Evolutionary conservation across 2,888 invertebrate genomes (phyloP), one percentile per base, ranked within the genome.

Genomic region (Folsomia candida): DNA sequence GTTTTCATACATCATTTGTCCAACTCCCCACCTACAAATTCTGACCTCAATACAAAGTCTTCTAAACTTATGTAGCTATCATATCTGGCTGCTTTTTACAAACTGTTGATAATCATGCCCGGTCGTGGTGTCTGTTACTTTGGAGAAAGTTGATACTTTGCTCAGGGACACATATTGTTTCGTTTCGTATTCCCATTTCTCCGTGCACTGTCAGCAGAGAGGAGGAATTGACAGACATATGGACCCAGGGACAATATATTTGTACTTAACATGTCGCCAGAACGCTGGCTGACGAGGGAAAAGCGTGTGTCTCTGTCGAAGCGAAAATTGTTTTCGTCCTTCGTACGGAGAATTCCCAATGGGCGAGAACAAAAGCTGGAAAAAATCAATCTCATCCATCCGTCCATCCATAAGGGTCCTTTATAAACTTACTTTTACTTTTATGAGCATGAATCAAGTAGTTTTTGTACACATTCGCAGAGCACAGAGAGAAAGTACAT

Each of bases 281-380:
- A 29, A 29, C 29, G 28, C 29, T 29, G 62, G n/a, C n/a, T 62
- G 29, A 24, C 20, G 62, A 29, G 22, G 62, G 62, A 3, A 62
- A 29, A 62, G 62, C 22, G 28, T 24, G 25, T 9, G 22, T 62
- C 9, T 60, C 3, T 62, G 62, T 64, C 4, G n/a, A 64, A n/a
- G 25, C 29, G 29, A 64, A 51, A 64, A 37, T 64, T 64, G 64
- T 64, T 64, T 64, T 64, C 64, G 2, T 9, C 64, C 62, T n/a
- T n/a, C n/a, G 6, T n/a, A 18, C 9, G 18, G 18, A 47, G 18
- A 11, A 64, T 64, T 64, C 64, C 64, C 64, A 27, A 64, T 51
- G 64, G 64, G 64, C n/a, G 27, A 37, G 62, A 22, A 62, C 29
- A 29, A 64, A 64, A 64, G 64, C 64, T 22, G 47, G 47, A 51